Conservation (phyloP, 2,797 vertebrate genomes). For the Dipus sagitta region DNA sequence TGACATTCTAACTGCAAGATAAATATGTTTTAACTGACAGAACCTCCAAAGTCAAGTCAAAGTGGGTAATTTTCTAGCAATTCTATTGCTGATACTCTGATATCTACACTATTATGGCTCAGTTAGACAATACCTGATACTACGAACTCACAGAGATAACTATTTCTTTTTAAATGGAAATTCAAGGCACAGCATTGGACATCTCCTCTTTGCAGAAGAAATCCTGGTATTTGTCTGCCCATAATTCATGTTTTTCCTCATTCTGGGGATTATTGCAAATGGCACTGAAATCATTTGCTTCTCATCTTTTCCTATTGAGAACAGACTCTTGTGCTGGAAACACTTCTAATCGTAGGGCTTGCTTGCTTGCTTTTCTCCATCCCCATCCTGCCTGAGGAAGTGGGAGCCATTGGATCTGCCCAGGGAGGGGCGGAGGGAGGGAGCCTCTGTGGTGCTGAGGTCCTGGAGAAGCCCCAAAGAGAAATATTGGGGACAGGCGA, state of each 20-base stretch:
- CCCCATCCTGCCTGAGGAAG: background rate
- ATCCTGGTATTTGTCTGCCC: background rate
- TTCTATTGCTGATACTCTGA: constrained; percentile 58
- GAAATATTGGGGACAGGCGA: background rate
- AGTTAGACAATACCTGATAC: constrained; percentile 53
- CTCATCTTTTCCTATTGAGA: constrained; percentile 57
- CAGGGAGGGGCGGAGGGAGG: background rate
- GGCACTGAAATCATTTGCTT: constrained; percentile 49
- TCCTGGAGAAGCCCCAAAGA: background rate
- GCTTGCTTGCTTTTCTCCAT: background rate
- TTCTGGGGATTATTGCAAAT: constrained; percentile 50
- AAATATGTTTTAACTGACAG: constrained; percentile 76
- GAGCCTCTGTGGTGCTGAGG: accelerated
- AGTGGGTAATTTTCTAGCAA: constrained; percentile 69
- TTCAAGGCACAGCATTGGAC: constrained; percentile 57
- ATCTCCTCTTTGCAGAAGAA: constrained; percentile 56
- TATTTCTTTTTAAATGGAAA: constrained; percentile 76
- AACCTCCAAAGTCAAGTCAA: constrained; percentile 63
- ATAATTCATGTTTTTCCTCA: constrained; percentile 54
- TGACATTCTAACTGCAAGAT: constrained; percentile 69
- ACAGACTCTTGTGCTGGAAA: constrained; percentile 35
- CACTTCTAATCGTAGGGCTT: background rate
- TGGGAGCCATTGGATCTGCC: background rate
- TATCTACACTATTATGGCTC: constrained; percentile 57
- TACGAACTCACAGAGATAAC: constrained; percentile 56